A percentile compares a stretch with the other conserved stretches of the same genome.
phyloP scores from a whole-genome alignment of 1,140 invertebrate genomes.

The Lordiphosa mommai region DNA sequence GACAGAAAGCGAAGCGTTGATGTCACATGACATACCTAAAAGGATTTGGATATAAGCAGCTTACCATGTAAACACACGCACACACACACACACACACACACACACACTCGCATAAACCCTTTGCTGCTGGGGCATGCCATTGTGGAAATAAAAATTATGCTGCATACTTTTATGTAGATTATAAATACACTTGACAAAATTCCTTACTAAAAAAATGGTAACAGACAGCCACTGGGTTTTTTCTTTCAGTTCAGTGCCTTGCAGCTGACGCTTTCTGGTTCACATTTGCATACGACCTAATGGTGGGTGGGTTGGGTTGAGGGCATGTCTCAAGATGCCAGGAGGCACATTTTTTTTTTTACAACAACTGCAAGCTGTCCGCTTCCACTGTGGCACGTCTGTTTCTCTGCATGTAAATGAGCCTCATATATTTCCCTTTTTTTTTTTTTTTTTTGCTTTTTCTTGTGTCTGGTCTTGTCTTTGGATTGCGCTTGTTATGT shows the following conservation, averaged over 20 bases:
- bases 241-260: conserved; percentile 21
- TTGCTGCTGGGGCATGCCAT: conserved; percentile 1
- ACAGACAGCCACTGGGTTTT: background rate
- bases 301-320: background rate
- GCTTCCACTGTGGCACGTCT: conserved; percentile 22
- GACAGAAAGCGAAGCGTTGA: conserved; percentile 28
- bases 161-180: conserved; percentile 73
- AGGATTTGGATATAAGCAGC: conserved; percentile 71
- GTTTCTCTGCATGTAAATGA: conserved; percentile 59
- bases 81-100: conserved; percentile 17
- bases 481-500: conserved; percentile 54
- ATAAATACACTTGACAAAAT: conserved; percentile 21
- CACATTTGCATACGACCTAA: conserved; percentile 49
- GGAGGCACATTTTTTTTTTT: background rate
- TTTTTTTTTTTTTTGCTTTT: conserved; percentile 15
- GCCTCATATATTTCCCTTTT: conserved; percentile 51
- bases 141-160: conserved; percentile 29
- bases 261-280: conserved; percentile 45
- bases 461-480: conserved; percentile 30
- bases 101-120: background rate
- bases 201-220: background rate
- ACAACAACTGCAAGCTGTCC: conserved; percentile 44
- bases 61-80: conserved; percentile 60
- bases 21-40: conserved; percentile 70
- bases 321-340: background rate